phyloP scores from a whole-genome alignment of 2,888 invertebrate species.

The Thera britannica region DNA sequence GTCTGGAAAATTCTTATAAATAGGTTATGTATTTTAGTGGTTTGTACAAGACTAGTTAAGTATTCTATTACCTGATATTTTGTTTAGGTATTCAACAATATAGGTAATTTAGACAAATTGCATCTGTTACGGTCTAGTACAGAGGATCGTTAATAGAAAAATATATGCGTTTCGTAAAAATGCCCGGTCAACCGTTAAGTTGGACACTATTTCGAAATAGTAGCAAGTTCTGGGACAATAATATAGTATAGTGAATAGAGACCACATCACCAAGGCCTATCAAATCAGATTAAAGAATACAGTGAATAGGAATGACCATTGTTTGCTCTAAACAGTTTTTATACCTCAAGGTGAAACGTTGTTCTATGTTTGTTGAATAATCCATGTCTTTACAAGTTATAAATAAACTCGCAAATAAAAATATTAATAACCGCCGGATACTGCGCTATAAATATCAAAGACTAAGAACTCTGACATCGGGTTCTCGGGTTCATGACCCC shows the following conservation, averaged over 20 bases:
- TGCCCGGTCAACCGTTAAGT: slow-evolving; percentile 59
- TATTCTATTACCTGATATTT: background rate
- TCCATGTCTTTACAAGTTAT: slow-evolving; percentile 8
- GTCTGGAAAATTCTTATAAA: too few species aligned
- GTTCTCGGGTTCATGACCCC: slow-evolving; percentile 41
- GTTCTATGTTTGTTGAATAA: background rate
- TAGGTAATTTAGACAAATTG: slow-evolving; percentile 37
- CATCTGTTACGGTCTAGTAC: slow-evolving; percentile 52
- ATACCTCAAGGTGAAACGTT: slow-evolving; percentile 16
- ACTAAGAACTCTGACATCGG: slow-evolving; percentile 27
- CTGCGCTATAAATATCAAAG: slow-evolving; percentile 27
- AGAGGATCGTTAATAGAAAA: slow-evolving; percentile 48
- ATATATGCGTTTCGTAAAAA: slow-evolving; percentile 68
- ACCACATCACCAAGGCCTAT: slow-evolving; percentile 66
- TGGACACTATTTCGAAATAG: slow-evolving; percentile 60
- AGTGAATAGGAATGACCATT: slow-evolving; percentile 31
- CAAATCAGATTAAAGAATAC: slow-evolving; percentile 49
- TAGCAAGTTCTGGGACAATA: slow-evolving; percentile 48
- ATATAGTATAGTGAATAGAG: slow-evolving; percentile 53
- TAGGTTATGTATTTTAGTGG: too few species aligned
- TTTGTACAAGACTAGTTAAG: background rate
- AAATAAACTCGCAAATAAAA: slow-evolving; percentile 14
- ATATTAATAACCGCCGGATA: slow-evolving; percentile 12
- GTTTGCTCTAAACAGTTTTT: background rate
- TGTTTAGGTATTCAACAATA: slow-evolving; percentile 3